Conservation (phyloP, 1,140 invertebrate genomes). For the Drosophila kohkoa region DNA sequence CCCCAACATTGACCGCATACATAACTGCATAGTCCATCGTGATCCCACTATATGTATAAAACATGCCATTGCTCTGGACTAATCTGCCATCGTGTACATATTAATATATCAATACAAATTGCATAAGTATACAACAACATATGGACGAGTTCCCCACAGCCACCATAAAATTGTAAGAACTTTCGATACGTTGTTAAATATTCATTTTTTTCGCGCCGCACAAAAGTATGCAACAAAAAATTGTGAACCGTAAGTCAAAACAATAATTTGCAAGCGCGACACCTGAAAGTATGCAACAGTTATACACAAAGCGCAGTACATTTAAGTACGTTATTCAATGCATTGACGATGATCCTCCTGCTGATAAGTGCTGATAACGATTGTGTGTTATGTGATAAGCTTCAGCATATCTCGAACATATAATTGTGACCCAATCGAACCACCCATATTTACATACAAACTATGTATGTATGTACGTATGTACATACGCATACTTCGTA, state of each 20-base stretch:
- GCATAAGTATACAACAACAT: not conserved
- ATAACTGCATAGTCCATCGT: conserved; percentile 1
- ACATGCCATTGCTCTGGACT: not conserved
- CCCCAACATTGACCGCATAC: conserved; percentile 2
- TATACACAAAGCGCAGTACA: not conserved
- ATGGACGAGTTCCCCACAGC: not conserved
- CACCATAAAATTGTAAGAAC: not conserved
- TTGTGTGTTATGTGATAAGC: not conserved
- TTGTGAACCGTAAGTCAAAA: not conserved
- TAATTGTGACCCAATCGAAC: not conserved
- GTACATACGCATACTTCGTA: not conserved
- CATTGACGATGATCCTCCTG: too few relatives aligned
- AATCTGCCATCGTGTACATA: not conserved
- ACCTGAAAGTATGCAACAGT: not conserved
- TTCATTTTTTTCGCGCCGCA: not conserved
- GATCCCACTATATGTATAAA: not conserved
- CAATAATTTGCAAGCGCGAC: not conserved
- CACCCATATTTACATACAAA: conserved; percentile 1
- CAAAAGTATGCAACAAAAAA: not conserved
- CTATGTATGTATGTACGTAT: not conserved
- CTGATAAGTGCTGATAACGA: not conserved
- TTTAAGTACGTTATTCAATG: too few relatives aligned
- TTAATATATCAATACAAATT: not conserved
- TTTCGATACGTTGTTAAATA: not conserved
- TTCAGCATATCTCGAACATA: not conserved